phyloP scores from a whole-genome alignment of 2,113 vertebrate species.

The Oncorhynchus mykiss region DNA sequence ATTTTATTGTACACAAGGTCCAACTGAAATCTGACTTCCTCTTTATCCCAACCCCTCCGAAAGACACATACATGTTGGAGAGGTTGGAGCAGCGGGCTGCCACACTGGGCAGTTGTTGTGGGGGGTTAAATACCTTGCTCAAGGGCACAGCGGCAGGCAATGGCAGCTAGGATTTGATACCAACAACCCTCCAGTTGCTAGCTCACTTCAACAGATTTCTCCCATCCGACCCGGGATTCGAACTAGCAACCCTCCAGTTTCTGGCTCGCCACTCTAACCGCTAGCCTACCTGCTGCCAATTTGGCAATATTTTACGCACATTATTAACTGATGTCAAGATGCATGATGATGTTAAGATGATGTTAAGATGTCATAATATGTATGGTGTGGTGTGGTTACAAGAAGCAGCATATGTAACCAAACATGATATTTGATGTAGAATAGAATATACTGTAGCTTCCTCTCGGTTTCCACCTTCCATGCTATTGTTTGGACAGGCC shows the following conservation, averaged over 20 bases:
- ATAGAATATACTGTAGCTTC: conserved; percentile 28
- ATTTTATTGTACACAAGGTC: background rate
- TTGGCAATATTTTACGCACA: background rate
- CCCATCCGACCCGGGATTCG: too few relatives aligned
- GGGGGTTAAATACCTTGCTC: too few relatives aligned
- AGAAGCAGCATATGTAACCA: conserved; percentile 55
- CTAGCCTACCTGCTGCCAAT: background rate
- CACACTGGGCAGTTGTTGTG: too few relatives aligned
- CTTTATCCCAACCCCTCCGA: too few relatives aligned
- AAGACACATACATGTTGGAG: too few relatives aligned
- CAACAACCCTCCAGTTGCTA: too few relatives aligned
- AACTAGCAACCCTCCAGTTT: too few relatives aligned
- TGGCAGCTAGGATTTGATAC: too few relatives aligned
- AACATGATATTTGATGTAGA: conserved; percentile 56
- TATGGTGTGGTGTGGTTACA: conserved; percentile 25
- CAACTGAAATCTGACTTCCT: background rate
- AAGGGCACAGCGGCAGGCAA: too few relatives aligned
- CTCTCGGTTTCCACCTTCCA: conserved; percentile 43
- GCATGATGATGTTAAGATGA: conserved; percentile 4
- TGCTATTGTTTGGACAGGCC: conserved; percentile 69
- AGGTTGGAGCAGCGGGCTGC: too few relatives aligned
- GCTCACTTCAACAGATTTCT: too few relatives aligned
- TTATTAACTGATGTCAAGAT: conserved; percentile 4
- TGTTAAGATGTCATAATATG: conserved; percentile 13
- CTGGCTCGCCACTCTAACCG: too few relatives aligned